phyloP scores from a whole-genome alignment of 2,113 vertebrate species.

The Melanerpes formicivorus region DNA sequence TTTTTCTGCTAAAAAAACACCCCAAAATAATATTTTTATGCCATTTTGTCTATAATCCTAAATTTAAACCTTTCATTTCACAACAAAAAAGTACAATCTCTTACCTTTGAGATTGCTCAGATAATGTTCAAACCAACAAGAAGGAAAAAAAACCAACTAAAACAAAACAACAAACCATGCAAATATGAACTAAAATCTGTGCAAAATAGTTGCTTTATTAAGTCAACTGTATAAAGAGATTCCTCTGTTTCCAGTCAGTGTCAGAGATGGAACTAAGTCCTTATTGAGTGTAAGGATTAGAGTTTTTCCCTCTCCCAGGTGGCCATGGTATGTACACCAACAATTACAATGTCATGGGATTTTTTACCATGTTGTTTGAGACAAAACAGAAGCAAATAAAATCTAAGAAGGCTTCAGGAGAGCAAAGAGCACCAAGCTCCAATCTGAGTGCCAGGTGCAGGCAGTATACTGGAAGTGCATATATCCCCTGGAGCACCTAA shows the following conservation, averaged over 20 bases:
- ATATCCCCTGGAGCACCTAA: accelerated
- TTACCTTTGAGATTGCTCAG: neutral
- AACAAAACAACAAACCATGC: neutral
- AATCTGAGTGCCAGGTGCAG: neutral
- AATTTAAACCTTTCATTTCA: neutral
- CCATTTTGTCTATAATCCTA: neutral
- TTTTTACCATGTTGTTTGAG: neutral
- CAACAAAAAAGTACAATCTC: neutral
- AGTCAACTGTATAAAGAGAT: neutral
- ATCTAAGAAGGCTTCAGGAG: neutral
- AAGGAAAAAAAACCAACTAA: neutral
- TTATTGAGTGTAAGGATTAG: accelerated
- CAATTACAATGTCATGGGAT: too few relatives aligned
- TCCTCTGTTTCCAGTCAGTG: neutral
- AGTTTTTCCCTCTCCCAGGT: neutral
- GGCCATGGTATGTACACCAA: accelerated
- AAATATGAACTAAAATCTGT: neutral
- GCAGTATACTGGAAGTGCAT: neutral
- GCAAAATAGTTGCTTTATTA: neutral
- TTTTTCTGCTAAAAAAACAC: neutral
- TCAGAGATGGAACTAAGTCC: neutral
- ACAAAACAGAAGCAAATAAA: neutral
- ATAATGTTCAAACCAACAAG: neutral
- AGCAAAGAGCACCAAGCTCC: neutral
- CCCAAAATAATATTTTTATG: neutral